Conservation (phyloP, 2,113 vertebrate genomes). For the Chaetops frenatus region DNA sequence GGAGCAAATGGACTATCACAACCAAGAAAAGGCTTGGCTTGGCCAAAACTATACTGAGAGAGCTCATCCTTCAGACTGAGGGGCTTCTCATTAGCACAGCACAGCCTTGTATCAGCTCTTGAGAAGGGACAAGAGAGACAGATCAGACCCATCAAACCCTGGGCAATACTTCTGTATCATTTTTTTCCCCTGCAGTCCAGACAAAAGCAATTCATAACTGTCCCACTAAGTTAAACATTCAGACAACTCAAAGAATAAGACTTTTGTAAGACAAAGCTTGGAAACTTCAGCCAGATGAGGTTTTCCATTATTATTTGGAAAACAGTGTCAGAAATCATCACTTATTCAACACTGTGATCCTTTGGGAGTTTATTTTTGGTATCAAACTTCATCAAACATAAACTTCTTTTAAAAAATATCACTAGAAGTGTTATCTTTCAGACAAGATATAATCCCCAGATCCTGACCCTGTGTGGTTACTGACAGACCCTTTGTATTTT, state of each 20-base stretch:
- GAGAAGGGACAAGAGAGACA: not conserved
- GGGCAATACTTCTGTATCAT: not conserved
- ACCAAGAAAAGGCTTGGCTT: not conserved
- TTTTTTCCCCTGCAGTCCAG: not conserved
- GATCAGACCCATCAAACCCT: not conserved
- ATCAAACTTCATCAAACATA: not conserved
- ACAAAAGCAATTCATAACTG: conserved; percentile 35
- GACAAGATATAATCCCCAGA: not conserved
- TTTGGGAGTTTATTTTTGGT: not conserved
- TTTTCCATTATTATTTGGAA: conserved; percentile 18
- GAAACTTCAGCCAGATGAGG: not conserved
- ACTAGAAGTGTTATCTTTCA: not conserved
- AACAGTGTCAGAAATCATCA: conserved; percentile 16
- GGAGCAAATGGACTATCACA: not conserved
- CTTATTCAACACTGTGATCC: not conserved
- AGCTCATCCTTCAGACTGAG: not conserved
- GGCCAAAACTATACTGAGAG: not conserved
- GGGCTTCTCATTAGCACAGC: not conserved
- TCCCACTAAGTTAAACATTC: conserved; percentile 40
- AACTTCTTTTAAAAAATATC: not conserved
- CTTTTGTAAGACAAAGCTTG: not conserved
- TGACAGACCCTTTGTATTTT: conserved; percentile 1
- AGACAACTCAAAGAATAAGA: not conserved
- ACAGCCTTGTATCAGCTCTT: not conserved
- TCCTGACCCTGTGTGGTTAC: not conserved